phyloP scores from a whole-genome alignment of 1,140 invertebrate species.

The Nymphalis io region DNA sequence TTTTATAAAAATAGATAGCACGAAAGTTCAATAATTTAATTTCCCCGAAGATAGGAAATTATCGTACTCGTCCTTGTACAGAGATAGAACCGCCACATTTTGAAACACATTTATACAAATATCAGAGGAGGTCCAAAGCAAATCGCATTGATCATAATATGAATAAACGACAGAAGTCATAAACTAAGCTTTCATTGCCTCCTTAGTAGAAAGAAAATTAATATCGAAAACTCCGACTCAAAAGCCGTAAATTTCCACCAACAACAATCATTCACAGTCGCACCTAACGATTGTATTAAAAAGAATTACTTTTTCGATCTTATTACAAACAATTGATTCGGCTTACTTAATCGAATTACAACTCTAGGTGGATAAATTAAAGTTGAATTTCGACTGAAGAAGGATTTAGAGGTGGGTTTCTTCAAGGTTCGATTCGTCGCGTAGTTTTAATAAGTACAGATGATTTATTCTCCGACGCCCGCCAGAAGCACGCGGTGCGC shows the following conservation, averaged over 20 bases:
- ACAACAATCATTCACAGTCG: constrained; percentile 57
- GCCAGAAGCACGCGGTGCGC: constrained; percentile 57
- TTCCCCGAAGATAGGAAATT: too few species aligned
- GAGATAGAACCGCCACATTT: too few species aligned
- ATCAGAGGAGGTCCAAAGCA: background rate
- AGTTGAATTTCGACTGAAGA: constrained; percentile 28
- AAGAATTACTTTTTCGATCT: constrained; percentile 59
- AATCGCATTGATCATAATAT: constrained; percentile 1
- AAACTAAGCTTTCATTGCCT: constrained; percentile 21
- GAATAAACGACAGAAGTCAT: constrained; percentile 15
- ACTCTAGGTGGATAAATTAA: constrained; percentile 24
- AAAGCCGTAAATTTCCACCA: constrained; percentile 49
- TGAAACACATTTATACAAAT: too few species aligned
- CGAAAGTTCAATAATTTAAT: too few species aligned
- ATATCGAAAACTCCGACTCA: constrained; percentile 34
- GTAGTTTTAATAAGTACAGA: constrained; percentile 70
- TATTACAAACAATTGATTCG: constrained; percentile 47
- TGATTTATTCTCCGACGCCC: constrained; percentile 59
- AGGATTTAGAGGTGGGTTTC: constrained; percentile 41
- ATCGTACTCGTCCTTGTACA: too few species aligned
- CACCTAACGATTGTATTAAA: constrained; percentile 51
- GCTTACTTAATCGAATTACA: constrained; percentile 23
- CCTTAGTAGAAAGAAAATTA: constrained; percentile 48
- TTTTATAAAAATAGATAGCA: too few species aligned
- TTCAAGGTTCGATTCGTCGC: constrained; percentile 62